Base-by-base conservation (phyloP, 2,888 invertebrate species). In the Biston betularia region DNA sequence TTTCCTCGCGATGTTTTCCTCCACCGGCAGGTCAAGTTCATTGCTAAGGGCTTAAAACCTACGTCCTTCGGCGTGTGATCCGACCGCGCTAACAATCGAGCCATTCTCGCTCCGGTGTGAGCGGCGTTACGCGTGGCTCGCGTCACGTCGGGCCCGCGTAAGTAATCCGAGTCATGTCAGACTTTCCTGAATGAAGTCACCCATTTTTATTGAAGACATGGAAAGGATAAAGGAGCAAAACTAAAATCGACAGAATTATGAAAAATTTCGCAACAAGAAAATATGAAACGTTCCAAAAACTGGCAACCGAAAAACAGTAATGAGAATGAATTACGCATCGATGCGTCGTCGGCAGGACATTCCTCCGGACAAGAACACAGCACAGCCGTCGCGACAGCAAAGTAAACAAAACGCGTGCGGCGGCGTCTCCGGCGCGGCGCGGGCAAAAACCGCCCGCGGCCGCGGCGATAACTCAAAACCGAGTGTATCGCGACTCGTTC, bases 401-500 rank as follows among this genome's bases (percentile, higher is more conserved):
- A 85, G 83, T 83, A 79, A 88, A 85, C 89, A 87, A 87, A 88
- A 84, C 81, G 80, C 85, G 84, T 84, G 84, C 80, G 84, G 84
- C 84, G 79, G 66, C 78, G 75, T 70, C 73, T 74, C 76, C 63
- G 74, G 73, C 70, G 75, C 70, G 53, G 60, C 68, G 75, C 70
- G 55, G 60, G 65, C 69, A 84, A 86, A 86, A 84, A 84, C 75
- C 73, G 58, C 75, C 64, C 75, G 63, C 75, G 76, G 76, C 79
- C 78, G 78, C 76, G 73, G 79, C 85, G 86, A 92, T 92, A 90
- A 90, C 87, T 92, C 92, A 92, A 92, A 92, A 88, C 87, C 80
- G 82, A 81, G 86, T 85, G 81, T 80, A 85, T 84, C 79, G 67
- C 59, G 75, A 80, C 76, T 75, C 80, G 80, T 79, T 78, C 76